Conservation (phyloP, 2,888 invertebrate genomes). For the Vannuccia rotundouncinata region DNA sequence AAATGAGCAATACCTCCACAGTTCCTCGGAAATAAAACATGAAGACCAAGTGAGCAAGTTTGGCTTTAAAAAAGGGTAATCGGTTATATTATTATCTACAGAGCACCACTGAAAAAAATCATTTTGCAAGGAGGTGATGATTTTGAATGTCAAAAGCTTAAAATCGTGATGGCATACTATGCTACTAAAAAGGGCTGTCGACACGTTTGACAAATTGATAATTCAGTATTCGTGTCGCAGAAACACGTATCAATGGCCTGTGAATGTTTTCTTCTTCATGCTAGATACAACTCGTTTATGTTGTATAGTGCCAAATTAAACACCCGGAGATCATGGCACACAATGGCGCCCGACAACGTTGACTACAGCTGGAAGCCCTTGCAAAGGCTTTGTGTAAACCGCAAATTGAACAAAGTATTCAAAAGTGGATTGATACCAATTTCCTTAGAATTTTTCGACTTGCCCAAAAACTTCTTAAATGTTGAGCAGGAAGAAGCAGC, state of each 20-base stretch:
- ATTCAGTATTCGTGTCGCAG: slow-evolving; percentile 7
- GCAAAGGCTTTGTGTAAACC: slow-evolving; percentile 19
- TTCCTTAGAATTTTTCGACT: slow-evolving; percentile 4
- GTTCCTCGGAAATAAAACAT: neutral
- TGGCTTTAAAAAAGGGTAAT: neutral
- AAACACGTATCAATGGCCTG: slow-evolving; percentile 1
- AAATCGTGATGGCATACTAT: neutral
- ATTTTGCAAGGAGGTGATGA: neutral
- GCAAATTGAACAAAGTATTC: slow-evolving; percentile 2
- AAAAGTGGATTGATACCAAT: neutral
- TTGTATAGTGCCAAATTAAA: neutral
- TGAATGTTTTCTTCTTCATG: slow-evolving; percentile 22
- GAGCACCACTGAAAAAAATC: neutral
- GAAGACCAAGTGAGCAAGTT: neutral
- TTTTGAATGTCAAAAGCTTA: neutral
- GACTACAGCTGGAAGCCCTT: slow-evolving; percentile 21
- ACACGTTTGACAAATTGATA: slow-evolving; percentile 23
- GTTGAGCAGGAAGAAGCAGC: neutral
- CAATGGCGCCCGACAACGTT: neutral
- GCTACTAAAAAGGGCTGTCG: slow-evolving; percentile 7
- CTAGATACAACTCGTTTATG: neutral
- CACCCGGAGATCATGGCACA: neutral
- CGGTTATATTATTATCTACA: neutral
- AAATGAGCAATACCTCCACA: slow-evolving; percentile 14
- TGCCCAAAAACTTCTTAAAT: slow-evolving; percentile 4